phyloP scores from a whole-genome alignment of 2,797 vertebrate species.

The Corythornis leucogaster region DNA sequence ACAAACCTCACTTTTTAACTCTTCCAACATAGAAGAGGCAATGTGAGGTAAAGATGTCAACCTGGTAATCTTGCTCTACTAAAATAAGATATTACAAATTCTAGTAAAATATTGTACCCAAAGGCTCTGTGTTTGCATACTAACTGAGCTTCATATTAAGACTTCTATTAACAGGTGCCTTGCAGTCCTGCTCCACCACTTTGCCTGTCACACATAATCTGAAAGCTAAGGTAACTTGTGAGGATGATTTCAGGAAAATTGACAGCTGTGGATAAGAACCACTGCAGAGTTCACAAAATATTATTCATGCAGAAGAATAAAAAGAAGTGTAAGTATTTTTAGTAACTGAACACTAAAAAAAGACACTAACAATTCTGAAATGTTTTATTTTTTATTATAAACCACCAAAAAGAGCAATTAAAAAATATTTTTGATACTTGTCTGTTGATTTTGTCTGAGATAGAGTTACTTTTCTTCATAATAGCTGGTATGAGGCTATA shows the following conservation, averaged over 20 bases:
- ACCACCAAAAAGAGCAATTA: not conserved
- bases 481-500: not conserved
- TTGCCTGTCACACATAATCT: not conserved
- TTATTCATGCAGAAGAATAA: not conserved
- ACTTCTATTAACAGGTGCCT: not conserved
- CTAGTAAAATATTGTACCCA: not conserved
- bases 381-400: not conserved
- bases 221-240: not conserved
- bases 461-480: not conserved
- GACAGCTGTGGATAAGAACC: not conserved
- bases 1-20: not conserved
- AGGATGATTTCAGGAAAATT: not conserved
- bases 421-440: not conserved
- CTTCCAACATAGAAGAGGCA: not conserved
- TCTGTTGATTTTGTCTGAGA: not conserved
- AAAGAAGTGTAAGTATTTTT: not conserved
- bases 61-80: not conserved
- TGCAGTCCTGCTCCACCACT: not conserved
- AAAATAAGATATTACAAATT: not conserved
- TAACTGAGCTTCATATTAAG: not conserved
- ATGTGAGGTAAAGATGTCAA: not conserved
- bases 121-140: not conserved
- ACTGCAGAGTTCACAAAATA: not conserved
- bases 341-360: not conserved
- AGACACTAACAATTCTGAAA: not conserved